phyloP scores from a whole-genome alignment of 2,797 vertebrate species.

The Helarctos malayanus region DNA sequence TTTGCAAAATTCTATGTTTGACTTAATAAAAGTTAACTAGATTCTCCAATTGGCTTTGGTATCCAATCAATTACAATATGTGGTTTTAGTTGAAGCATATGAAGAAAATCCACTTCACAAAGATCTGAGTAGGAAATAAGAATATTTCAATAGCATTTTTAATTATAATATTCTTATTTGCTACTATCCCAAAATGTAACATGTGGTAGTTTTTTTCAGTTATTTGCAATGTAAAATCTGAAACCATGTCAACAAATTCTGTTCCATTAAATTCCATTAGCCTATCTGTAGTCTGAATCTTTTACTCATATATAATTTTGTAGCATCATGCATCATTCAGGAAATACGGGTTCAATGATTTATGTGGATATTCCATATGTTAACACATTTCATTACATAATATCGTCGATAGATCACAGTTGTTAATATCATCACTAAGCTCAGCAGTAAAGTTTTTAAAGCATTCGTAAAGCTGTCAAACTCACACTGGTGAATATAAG shows the following conservation, averaged over 20 bases:
- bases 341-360: background rate
- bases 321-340: background rate
- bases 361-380: background rate
- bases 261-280: background rate
- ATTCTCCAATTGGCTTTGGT: background rate
- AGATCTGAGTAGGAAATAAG: background rate
- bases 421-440: background rate
- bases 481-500: background rate
- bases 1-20: background rate
- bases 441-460: slow-evolving; percentile 1
- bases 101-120: background rate
- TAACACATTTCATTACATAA: background rate
- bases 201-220: background rate
- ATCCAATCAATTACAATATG: background rate
- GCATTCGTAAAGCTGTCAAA: background rate
- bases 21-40: background rate
- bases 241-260: background rate
- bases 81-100: background rate
- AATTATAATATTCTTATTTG: background rate
- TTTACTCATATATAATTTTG: background rate
- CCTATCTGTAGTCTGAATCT: background rate
- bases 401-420: background rate
- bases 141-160: background rate
- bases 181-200: background rate
- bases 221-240: background rate